Evolutionary conservation across 2,797 vertebrate species (phyloP), one percentile per base, ranked within the genome.

Genomic region (Sebastes paucispinis): DNA sequence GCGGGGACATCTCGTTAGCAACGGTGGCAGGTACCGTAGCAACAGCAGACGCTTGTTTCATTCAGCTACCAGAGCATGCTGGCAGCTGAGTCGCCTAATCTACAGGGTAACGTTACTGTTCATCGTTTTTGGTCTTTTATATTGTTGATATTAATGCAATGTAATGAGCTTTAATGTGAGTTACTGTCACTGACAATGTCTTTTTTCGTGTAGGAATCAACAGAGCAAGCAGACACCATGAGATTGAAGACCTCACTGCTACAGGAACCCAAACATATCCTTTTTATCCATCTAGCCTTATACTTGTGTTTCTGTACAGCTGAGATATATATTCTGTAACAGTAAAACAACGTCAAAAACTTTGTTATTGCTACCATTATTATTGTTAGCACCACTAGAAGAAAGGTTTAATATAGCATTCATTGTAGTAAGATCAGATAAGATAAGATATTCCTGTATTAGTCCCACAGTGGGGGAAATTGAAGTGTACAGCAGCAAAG

Each of bases 261-360:
- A 62, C 99, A 98, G 93, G 98, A 99, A 92, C 96, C 98, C 20
- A 99, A 98, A 87, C 98, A 99, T 99, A 99, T 99, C 98, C 97
- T 99, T 98, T 95, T 57, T 5, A 29, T 74, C 18, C 9, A 6
- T 25, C 1, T 6, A 31, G 8, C 22, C n/a, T 73, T 6, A n/a
- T 57, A 50, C 55, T 22, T 72, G 2, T 74, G 20, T 52, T 25
- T 69, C 2, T 74, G 9, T 65, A 29, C 3, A 57, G 27, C n/a
- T 43, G 5, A 8, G 9, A 55, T 54, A 29, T 18, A 7, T 73
- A 12, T 47, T 16, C 25, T n/a, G 5, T 36, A 34, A 39, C 6
- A 47, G 4, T 36, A 34, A 32, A 4, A 47, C n/a, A 24, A 62
- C 8, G 12, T 29, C 2, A 7, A 18, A 47, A 31, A 24, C 22